Percentiles rank a stretch among this genome's conserved stretches.
Evolutionary conservation across 2,113 vertebrate genomes (phyloP).

Genomic region (Cochlearius cochlearius): DNA sequence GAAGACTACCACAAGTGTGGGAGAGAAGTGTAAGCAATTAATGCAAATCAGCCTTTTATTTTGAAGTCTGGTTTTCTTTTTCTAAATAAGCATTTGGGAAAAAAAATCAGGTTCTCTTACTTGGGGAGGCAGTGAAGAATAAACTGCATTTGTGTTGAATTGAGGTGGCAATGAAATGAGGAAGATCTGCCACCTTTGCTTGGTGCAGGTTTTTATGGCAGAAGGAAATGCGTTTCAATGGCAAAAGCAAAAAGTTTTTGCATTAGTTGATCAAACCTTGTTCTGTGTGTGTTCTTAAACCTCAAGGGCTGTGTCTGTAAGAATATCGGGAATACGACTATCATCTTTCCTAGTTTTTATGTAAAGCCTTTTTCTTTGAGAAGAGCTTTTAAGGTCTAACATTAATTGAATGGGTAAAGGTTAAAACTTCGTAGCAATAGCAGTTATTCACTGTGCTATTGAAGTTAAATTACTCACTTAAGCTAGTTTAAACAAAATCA

Average conservation of each 20-base stretch:
- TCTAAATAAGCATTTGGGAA: neutral
- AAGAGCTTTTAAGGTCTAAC: neutral
- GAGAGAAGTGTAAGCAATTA: neutral
- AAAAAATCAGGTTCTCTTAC: neutral
- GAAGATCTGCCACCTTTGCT: neutral
- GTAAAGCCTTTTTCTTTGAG: neutral
- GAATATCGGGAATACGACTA: neutral
- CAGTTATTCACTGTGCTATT: neutral
- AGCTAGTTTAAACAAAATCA: constrained; percentile 32
- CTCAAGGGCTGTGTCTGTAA: neutral
- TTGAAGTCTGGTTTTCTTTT: neutral
- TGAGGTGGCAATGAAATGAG: neutral
- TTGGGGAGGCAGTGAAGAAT: neutral
- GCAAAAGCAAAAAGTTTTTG: neutral
- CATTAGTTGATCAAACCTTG: neutral
- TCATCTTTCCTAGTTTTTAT: neutral
- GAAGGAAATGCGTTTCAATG: neutral
- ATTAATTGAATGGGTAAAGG: neutral
- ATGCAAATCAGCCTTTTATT: neutral
- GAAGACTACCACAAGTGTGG: neutral
- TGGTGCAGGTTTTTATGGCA: neutral
- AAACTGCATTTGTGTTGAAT: neutral
- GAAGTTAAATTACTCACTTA: constrained; percentile 13
- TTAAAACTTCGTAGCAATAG: neutral
- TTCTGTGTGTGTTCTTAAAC: neutral